Conservation (phyloP, 2,888 invertebrate genomes). For the Lepidocyrtinus sp. region DNA sequence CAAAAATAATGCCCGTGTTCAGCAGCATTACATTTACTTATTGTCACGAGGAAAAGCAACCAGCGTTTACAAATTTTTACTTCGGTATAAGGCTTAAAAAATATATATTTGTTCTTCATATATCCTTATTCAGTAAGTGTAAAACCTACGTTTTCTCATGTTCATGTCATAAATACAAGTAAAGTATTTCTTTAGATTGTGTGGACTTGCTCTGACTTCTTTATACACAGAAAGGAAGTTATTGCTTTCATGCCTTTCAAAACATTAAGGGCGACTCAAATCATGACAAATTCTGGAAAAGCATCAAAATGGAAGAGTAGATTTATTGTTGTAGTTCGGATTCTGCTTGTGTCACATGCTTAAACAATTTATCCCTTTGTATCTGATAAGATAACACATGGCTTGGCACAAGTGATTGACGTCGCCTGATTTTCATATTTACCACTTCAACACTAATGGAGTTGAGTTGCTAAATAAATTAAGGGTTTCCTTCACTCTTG, state of each 20-base stretch:
- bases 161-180: no score
- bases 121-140: no score
- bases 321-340: not conserved
- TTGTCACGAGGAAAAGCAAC: not conserved
- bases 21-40: slow-evolving; percentile 39
- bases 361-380: not conserved
- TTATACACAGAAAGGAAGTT: not conserved
- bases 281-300: not conserved
- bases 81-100: no score
- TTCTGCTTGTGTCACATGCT: not conserved
- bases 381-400: no score
- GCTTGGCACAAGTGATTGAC: not conserved
- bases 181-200: no score
- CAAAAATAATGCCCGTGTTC: slow-evolving; percentile 28
- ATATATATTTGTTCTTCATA: no score
- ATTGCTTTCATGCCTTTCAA: not conserved
- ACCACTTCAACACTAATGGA: no score
- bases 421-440: not conserved
- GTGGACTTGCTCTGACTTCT: no score
- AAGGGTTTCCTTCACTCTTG: no score
- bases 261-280: not conserved
- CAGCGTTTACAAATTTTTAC: slow-evolving; percentile 11
- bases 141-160: no score
- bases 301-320: not conserved
- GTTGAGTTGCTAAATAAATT: no score